Conservation (phyloP, 1,140 invertebrate species). For the Colletes gigas region DNA sequence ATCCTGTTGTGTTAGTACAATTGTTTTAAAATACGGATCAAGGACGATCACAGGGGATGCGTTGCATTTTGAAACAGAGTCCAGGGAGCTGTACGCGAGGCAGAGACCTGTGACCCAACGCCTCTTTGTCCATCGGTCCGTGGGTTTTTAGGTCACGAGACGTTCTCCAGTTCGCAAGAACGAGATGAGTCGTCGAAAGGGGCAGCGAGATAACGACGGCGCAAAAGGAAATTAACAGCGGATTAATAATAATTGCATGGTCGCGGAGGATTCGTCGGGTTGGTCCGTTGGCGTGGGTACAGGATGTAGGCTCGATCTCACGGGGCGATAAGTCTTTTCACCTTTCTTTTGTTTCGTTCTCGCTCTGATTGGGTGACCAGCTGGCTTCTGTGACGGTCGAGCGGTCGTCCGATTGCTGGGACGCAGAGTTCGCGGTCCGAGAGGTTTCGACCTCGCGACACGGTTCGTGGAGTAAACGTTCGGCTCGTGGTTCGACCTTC, state of each 20-base stretch:
- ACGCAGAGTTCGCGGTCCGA: slow-evolving; percentile 1
- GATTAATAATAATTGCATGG: slow-evolving; percentile 68
- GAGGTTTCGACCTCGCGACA: slow-evolving; percentile 52
- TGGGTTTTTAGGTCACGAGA: slow-evolving; percentile 54
- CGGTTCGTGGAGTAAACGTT: slow-evolving; percentile 66
- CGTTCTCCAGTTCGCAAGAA: background rate
- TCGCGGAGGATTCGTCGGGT: slow-evolving; percentile 46
- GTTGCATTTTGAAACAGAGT: background rate
- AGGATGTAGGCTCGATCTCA: slow-evolving; percentile 75
- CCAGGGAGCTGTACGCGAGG: background rate
- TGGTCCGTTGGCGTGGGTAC: slow-evolving; percentile 55
- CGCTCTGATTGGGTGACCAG: slow-evolving; percentile 79
- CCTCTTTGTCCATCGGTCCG: slow-evolving; percentile 50
- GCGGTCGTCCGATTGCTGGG: slow-evolving; percentile 35
- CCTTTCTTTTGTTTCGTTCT: slow-evolving; percentile 81
- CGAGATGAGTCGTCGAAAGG: background rate
- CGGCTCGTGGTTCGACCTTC: slow-evolving; percentile 54
- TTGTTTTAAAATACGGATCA: slow-evolving; percentile 11
- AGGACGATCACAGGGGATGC: slow-evolving; percentile 29
- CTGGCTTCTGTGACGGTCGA: slow-evolving; percentile 62
- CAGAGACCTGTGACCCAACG: slow-evolving; percentile 29
- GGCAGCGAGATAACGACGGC: background rate
- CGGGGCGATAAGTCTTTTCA: slow-evolving; percentile 79
- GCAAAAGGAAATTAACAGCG: slow-evolving; percentile 53
- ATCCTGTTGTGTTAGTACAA: too few species aligned